Conservation (phyloP, 1,140 invertebrate species). For the Oscheius sp. region DNA sequence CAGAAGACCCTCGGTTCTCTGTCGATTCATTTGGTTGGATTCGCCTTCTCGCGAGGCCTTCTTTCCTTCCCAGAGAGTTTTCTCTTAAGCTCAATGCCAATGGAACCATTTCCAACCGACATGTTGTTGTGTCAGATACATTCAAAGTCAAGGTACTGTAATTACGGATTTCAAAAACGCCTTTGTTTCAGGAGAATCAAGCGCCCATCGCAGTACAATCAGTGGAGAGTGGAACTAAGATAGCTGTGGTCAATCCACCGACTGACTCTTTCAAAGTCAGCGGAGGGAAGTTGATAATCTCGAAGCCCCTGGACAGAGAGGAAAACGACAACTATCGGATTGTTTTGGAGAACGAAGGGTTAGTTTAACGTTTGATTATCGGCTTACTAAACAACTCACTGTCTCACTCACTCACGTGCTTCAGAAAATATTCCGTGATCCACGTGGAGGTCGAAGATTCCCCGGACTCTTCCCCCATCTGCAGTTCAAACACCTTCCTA, state of each 20-base stretch:
- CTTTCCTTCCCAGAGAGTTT: neutral
- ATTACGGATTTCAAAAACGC: neutral
- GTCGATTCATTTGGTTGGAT: neutral
- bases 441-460: conserved; percentile 2
- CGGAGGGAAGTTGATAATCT: neutral
- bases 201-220: neutral
- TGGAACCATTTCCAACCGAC: neutral
- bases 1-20: neutral
- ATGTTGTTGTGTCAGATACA: neutral
- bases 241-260: neutral
- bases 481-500: neutral
- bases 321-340: neutral
- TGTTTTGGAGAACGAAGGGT: neutral
- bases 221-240: neutral
- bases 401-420: neutral
- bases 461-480: neutral
- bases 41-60: neutral
- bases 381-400: too few relatives aligned
- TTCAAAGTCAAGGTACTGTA: neutral
- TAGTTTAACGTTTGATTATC: too few relatives aligned
- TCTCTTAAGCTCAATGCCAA: neutral
- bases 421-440: neutral
- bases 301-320: neutral
- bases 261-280: neutral
- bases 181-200: neutral